Conservation (phyloP, 1,140 invertebrate genomes). For the Ceratoteleas bidentatus region DNA sequence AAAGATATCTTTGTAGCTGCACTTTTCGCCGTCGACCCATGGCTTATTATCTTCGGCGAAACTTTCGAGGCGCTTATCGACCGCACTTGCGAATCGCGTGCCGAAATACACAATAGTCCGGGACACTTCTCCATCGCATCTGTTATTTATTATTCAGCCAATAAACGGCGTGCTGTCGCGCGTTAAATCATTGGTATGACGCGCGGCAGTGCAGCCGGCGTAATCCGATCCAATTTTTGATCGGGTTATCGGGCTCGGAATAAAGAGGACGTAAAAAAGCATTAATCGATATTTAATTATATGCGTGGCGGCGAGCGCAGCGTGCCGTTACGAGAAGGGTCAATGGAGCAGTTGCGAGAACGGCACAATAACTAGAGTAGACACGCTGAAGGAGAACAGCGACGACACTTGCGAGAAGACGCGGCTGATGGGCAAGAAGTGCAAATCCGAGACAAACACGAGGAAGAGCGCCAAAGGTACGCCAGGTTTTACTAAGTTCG, state of each 20-base stretch:
- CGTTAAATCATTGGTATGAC: conserved; percentile 23
- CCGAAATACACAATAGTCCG: conserved; percentile 14
- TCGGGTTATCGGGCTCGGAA: conserved; percentile 5
- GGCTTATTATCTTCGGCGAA: not conserved
- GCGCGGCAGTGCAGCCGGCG: conserved; percentile 1
- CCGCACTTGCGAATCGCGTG: conserved; percentile 17
- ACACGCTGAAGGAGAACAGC: conserved; percentile 88
- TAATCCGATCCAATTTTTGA: conserved; percentile 35
- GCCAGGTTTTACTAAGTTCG: no score
- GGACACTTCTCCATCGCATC: conserved; percentile 25
- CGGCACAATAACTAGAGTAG: conserved; percentile 86
- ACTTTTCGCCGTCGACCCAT: not conserved
- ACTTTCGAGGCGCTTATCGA: conserved; percentile 15
- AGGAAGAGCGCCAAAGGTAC: conserved; percentile 84
- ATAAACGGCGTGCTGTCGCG: conserved; percentile 14
- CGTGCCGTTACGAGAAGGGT: conserved; percentile 89
- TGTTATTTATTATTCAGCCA: conserved; percentile 38
- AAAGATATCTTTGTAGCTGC: no score
- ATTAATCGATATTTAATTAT: conserved; percentile 69
- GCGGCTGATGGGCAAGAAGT: conserved; percentile 87
- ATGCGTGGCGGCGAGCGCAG: conserved; percentile 77
- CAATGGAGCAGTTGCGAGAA: conserved; percentile 87
- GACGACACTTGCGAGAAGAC: conserved; percentile 87
- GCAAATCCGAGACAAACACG: conserved; percentile 85
- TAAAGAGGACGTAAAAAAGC: conserved; percentile 38